A percentile compares a stretch with the other conserved stretches of the same genome.
Evolutionary conservation across 2,888 invertebrate genomes (phyloP).

Genomic region (Drosophila infuscata): DNA sequence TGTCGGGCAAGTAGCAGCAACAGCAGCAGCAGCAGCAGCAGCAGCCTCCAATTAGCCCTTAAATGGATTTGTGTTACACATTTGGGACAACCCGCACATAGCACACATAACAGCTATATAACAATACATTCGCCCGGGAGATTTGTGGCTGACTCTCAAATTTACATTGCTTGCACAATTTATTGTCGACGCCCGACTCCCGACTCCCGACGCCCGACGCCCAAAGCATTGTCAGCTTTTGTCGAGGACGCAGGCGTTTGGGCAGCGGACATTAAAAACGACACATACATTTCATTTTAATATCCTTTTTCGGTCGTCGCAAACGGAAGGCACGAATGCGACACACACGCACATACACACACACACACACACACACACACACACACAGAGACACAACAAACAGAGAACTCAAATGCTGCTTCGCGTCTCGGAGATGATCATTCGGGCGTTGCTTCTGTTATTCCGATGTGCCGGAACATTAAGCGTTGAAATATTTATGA

Average conservation of each 20-base stretch:
- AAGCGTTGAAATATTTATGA: constrained; percentile 77
- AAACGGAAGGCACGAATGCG: constrained; percentile 27
- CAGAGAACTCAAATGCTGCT: constrained; percentile 10
- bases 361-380: background rate
- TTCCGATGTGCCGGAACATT: constrained; percentile 45
- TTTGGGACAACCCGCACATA: constrained; percentile 41
- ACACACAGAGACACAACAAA: background rate
- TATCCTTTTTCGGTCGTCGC: constrained; percentile 52
- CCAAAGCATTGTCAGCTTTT: constrained; percentile 27
- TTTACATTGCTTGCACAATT: constrained; percentile 54
- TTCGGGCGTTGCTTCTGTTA: constrained; percentile 34
- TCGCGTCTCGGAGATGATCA: constrained; percentile 32
- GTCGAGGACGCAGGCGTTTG: constrained; percentile 44
- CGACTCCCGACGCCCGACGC: background rate
- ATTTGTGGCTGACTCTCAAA: constrained; percentile 59
- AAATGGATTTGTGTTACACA: constrained; percentile 78
- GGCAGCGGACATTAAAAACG: constrained; percentile 64
- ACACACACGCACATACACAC: constrained; percentile 20
- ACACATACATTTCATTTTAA: constrained; percentile 76
- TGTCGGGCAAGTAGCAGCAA: constrained; percentile 25
- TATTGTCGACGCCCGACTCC: constrained; percentile 21
- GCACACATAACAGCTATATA: constrained; percentile 40
- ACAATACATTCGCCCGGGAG: constrained; percentile 56
- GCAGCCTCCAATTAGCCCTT: constrained; percentile 73
- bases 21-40: background rate